Conservation (phyloP, 2,113 vertebrate species). For the Centrocercus urophasianus region DNA sequence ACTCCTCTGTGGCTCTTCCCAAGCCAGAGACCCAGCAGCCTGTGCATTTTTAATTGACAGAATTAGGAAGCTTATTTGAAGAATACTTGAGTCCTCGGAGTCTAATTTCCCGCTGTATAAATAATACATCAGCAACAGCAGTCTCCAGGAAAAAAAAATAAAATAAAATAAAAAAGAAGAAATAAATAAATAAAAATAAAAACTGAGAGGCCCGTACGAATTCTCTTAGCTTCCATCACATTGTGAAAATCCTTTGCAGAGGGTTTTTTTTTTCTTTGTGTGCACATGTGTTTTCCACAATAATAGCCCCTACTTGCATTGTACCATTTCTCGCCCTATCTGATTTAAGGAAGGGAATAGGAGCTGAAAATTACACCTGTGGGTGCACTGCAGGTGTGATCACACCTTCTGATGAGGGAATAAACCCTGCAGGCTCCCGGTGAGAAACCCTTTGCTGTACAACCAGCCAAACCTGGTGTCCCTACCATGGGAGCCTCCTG, state of each 20-base stretch:
- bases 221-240: constrained; percentile 30
- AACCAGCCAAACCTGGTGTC: background rate
- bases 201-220: background rate
- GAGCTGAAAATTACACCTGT: constrained; percentile 29
- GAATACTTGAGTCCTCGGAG: constrained; percentile 68
- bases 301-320: background rate
- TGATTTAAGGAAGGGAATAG: constrained; percentile 8
- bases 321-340: constrained; percentile 54
- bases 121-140: constrained; percentile 68
- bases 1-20: background rate
- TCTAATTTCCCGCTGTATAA: constrained; percentile 73
- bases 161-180: background rate
- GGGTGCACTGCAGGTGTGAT: background rate
- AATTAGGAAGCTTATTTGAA: constrained; percentile 72
- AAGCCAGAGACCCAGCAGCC: constrained; percentile 40
- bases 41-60: constrained; percentile 66
- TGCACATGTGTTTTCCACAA: constrained; percentile 19
- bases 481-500: background rate
- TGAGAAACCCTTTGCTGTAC: background rate
- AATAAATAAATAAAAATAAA: background rate
- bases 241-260: constrained; percentile 34
- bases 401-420: constrained; percentile 57
- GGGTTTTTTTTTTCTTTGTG: background rate
- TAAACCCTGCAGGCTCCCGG: background rate
- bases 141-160: background rate